Evolutionary conservation across 2,797 vertebrate species (phyloP).

Genomic region (Naso thynnoides): DNA sequence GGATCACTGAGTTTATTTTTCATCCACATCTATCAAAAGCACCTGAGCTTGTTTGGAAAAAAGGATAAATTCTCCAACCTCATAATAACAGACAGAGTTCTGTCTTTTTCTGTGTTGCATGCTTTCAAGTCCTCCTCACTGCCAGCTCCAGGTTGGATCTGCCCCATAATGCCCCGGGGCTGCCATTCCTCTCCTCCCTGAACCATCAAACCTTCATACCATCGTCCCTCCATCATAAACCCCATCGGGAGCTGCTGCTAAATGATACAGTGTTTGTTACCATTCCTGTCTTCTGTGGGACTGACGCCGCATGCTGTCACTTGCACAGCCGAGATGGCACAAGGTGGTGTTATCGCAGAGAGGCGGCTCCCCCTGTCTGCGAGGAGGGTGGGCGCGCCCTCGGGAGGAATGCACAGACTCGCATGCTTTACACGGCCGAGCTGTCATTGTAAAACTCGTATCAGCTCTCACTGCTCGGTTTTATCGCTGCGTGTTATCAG

Average conservation of each 20-base stretch:
- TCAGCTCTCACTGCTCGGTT: background rate
- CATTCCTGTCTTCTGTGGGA: slow-evolving; percentile 61
- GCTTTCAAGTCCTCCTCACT: background rate
- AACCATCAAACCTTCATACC: slow-evolving; percentile 22
- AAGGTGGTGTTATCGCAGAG: slow-evolving; percentile 27
- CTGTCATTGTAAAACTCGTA: slow-evolving; percentile 45
- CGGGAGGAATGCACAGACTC: slow-evolving; percentile 56
- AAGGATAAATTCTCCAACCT: slow-evolving; percentile 7
- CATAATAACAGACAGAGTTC: slow-evolving; percentile 2
- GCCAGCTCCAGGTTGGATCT: slow-evolving; percentile 19
- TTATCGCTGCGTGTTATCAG: slow-evolving; percentile 37
- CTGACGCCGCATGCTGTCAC: slow-evolving; percentile 56
- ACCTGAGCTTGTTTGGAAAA: slow-evolving; percentile 26
- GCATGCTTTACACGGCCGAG: slow-evolving; percentile 22
- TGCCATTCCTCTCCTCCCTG: slow-evolving; percentile 34
- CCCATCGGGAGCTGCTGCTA: slow-evolving; percentile 35
- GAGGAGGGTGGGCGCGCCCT: slow-evolving; percentile 53
- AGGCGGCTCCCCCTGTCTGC: slow-evolving; percentile 27
- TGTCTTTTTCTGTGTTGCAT: background rate
- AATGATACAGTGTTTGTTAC: slow-evolving; percentile 35
- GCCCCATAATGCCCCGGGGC: slow-evolving; percentile 31
- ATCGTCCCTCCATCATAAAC: slow-evolving; percentile 33
- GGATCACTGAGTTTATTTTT: slow-evolving; percentile 6
- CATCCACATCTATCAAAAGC: background rate
- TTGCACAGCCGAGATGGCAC: slow-evolving; percentile 25